A percentile compares a stretch with the other conserved stretches of the same genome.
These are phyloP conservation scores for Mallotus villosus DNA, from an alignment of 2,797 vertebrate species.

Conservation along the genomic window DNA sequence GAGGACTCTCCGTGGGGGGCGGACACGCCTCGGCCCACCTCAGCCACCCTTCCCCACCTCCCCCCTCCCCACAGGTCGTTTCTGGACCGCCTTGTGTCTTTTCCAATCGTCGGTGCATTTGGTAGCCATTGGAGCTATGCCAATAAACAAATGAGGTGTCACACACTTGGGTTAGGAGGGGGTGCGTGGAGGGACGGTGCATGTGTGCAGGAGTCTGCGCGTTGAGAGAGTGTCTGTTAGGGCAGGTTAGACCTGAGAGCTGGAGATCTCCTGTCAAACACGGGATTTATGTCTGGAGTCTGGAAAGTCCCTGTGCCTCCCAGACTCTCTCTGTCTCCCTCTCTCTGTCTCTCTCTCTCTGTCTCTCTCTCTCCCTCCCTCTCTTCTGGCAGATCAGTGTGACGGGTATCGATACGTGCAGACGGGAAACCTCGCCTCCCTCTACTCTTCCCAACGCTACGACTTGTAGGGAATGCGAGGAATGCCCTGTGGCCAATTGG, in stretches of 20 bases:
- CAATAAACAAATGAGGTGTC: background rate
- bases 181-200: background rate
- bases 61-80: conserved; percentile 18
- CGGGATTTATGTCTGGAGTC: conserved; percentile 56
- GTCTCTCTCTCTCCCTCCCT: no score
- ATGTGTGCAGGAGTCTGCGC: conserved; percentile 41
- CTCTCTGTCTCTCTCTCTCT: no score
- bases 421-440: background rate
- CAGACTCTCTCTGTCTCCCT: no score
- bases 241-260: conserved; percentile 52
- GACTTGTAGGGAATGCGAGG: conserved; percentile 28
- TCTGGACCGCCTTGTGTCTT: conserved; percentile 42
- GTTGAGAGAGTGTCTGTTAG: conserved; percentile 46
- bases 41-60: background rate
- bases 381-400: background rate
- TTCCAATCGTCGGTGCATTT: no score
- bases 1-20: conserved; percentile 12
- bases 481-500: conserved; percentile 1
- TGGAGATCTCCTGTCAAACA: conserved; percentile 63
- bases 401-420: no score
- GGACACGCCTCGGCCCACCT: conserved; percentile 38
- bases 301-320: conserved; percentile 47
- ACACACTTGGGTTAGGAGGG: background rate
- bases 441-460: conserved; percentile 1
- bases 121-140: background rate